These are phyloP conservation scores for Rotaria magnacalcarata DNA, from an alignment of 2,888 invertebrate species.

Conservation along the genomic window DNA sequence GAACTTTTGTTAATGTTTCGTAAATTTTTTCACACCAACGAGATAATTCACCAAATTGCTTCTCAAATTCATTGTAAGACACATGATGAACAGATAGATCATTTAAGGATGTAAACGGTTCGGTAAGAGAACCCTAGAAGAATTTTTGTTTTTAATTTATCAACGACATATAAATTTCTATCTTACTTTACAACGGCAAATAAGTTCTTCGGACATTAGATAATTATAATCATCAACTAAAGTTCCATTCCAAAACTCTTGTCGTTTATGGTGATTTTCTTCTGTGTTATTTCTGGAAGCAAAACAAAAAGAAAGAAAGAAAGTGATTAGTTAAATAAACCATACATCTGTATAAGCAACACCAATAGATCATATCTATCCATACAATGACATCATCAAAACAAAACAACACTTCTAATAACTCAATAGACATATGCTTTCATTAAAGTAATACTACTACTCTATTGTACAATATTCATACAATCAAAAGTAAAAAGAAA, in stretches of 20 bases:
- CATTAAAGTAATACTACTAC: not conserved
- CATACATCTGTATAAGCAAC: not conserved
- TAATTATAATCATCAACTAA: constrained; percentile 22
- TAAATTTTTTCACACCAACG: constrained; percentile 69
- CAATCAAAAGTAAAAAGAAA: not conserved
- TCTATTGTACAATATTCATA: not conserved
- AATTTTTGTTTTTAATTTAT: no score
- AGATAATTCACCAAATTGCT: constrained; percentile 75
- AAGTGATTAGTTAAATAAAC: not conserved
- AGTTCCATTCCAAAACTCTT: constrained; percentile 30
- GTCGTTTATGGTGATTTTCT: not conserved
- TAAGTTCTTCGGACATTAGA: constrained; percentile 13
- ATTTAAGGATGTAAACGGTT: constrained; percentile 18
- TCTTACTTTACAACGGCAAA: constrained; percentile 28
- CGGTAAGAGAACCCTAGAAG: not conserved
- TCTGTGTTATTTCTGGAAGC: not conserved
- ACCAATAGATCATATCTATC: not conserved
- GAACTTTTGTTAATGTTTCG: constrained; percentile 19
- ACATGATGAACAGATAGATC: constrained; percentile 58
- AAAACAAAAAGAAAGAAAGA: not conserved
- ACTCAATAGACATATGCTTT: not conserved
- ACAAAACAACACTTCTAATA: not conserved
- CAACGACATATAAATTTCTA: no score
- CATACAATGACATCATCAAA: not conserved
- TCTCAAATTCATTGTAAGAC: constrained; percentile 72